These are phyloP conservation scores for Rhagium mordax DNA, from an alignment of 2,888 invertebrate species.

Conservation along the genomic window DNA sequence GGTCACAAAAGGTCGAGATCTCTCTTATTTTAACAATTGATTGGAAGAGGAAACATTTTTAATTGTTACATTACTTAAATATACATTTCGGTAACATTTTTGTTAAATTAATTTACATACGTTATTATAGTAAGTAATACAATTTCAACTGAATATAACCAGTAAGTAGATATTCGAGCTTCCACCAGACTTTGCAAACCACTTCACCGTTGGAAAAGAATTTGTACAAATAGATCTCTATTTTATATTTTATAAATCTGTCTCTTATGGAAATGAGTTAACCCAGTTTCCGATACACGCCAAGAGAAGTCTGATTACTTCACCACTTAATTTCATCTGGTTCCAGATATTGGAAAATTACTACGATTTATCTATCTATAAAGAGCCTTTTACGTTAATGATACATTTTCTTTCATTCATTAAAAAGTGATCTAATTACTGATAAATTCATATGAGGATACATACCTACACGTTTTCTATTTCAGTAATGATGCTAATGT, in stretches of 20 bases:
- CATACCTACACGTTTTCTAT: neutral
- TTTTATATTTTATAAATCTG: slow-evolving; percentile 1
- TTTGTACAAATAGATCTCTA: neutral
- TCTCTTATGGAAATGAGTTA: slow-evolving; percentile 17
- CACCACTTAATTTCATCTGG: slow-evolving; percentile 14
- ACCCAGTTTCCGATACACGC: neutral
- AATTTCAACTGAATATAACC: too few species aligned
- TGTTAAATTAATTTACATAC: too few species aligned
- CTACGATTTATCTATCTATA: neutral
- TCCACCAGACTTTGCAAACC: neutral
- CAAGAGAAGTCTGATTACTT: slow-evolving; percentile 12
- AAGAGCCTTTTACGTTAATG: neutral
- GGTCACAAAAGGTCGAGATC: too few species aligned
- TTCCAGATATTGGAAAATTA: slow-evolving; percentile 4
- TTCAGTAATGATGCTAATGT: slow-evolving; percentile 1
- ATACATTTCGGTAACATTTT: too few species aligned
- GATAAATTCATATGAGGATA: neutral
- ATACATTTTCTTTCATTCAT: neutral
- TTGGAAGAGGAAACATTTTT: too few species aligned
- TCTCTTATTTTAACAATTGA: too few species aligned
- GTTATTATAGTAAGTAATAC: too few species aligned
- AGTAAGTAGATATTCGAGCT: too few species aligned
- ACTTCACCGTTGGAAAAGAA: neutral
- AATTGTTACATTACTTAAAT: too few species aligned
- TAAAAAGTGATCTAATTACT: slow-evolving; percentile 6